Percentiles rank a stretch among this genome's conserved stretches.
Evolutionary conservation across 2,113 vertebrate species (phyloP).

Genomic region (Indicator maculatus): DNA sequence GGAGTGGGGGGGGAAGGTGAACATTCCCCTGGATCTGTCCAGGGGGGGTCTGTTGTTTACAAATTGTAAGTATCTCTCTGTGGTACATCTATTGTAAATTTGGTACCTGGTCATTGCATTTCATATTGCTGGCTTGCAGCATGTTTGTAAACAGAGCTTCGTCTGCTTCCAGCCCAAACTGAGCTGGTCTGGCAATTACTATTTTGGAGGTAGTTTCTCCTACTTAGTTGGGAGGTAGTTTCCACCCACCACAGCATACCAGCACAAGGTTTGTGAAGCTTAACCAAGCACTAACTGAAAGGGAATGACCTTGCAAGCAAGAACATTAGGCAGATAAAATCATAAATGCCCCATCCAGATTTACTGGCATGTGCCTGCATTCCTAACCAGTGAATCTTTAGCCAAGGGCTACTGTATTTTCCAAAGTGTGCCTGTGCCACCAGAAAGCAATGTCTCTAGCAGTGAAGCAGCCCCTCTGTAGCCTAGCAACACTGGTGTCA

Average conservation of each 20-base stretch:
- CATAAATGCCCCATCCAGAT: not conserved
- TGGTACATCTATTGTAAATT: no score
- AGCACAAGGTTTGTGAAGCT: not conserved
- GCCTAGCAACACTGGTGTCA: not conserved
- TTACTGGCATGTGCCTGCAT: not conserved
- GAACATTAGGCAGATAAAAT: not conserved
- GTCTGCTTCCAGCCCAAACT: no score
- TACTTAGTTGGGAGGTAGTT: no score
- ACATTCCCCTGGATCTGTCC: no score
- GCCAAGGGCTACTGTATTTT: not conserved
- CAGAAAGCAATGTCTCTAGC: not conserved
- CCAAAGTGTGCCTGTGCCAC: not conserved
- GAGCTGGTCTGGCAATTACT: no score
- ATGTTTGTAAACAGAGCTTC: no score
- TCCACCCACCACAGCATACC: not conserved
- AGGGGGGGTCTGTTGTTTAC: no score
- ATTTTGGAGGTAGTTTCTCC: no score
- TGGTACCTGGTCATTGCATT: no score
- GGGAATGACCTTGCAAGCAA: not conserved
- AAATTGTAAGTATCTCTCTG: no score
- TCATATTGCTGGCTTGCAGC: no score
- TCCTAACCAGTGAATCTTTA: not conserved
- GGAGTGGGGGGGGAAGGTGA: no score
- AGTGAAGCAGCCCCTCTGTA: not conserved
- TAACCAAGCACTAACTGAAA: not conserved